These are phyloP conservation scores for Bambusicola thoracicus DNA, from an alignment of 2,113 vertebrate genomes.

Conservation along the genomic window DNA sequence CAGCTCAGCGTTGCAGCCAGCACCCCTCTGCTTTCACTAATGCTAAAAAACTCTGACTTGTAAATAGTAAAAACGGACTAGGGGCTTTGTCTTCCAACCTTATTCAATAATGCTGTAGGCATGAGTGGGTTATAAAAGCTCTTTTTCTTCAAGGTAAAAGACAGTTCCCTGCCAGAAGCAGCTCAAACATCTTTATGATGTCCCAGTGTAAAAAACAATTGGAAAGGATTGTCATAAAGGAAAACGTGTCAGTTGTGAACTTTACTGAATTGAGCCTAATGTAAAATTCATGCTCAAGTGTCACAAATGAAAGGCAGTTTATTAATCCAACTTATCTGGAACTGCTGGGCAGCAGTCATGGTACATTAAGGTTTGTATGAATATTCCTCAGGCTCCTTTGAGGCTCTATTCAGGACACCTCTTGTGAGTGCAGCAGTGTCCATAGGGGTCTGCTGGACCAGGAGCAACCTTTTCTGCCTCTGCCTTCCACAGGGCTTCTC, in stretches of 20 bases:
- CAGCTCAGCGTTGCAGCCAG: background rate
- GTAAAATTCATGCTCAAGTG: constrained; percentile 69
- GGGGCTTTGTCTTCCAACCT: constrained; percentile 45
- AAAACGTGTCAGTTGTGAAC: constrained; percentile 61
- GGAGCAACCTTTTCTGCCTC: background rate
- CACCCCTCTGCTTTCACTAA: background rate
- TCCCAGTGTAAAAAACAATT: constrained; percentile 31
- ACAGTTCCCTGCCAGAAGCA: constrained; percentile 36
- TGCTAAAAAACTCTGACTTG: constrained; percentile 47
- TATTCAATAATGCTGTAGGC: constrained; percentile 21
- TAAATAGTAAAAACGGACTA: constrained; percentile 56
- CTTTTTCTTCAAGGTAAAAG: constrained; percentile 60
- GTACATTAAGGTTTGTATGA: constrained; percentile 8
- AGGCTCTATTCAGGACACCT: background rate
- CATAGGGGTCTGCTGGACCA: constrained; percentile 3
- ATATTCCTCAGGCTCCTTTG: constrained; percentile 41
- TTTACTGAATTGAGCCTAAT: constrained; percentile 64
- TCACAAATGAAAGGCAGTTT: constrained; percentile 57
- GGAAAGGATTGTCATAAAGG: constrained; percentile 55
- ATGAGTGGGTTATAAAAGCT: constrained; percentile 58
- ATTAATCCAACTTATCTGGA: constrained; percentile 54
- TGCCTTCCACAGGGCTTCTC: background rate
- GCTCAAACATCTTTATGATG: constrained; percentile 49
- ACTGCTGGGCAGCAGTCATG: constrained; percentile 40
- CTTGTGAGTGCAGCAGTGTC: background rate